Evolutionary conservation across 1,140 invertebrate genomes (phyloP), one percentile per base, ranked within the genome.

Genomic region (Eupeodes corollae): DNA sequence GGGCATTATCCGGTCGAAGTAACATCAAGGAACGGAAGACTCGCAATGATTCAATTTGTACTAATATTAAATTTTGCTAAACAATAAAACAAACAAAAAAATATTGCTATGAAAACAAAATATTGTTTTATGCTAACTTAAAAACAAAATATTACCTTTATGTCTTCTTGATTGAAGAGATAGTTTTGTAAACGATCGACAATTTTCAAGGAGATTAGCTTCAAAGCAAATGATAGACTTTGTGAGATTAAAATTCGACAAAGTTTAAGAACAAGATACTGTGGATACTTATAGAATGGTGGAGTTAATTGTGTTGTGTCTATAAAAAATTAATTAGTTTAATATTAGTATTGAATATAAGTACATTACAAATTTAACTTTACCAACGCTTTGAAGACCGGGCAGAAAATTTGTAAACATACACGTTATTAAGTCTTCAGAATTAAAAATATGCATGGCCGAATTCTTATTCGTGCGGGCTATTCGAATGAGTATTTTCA

Each of bases 401-500:
- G 79, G 80, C 33, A 84, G 50, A 67, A 83, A 85, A 57, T 79
- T 61, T 3, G 59, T 61, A 16, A 79, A 57, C 12, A 86, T 73
- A 18, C 61, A 65, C 1, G 73, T 58, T 33, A 86, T 67, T 3
- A 86, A 68, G 55, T 75, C 60, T 5, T 75, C 71, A 43, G 71
- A 73, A 19, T 72, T 61, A 11, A 76, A 67, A 38, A 87, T 74
- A 58, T 73, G 76, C 9, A 70, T 59, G 5, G 77, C 71, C 41
- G 73, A 74, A 56, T 79, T 74, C n/a, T 69, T 57, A 8, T 79
- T 84, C 60, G 84, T 78, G 62, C 84, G 75, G 2, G 75, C 71
- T 13, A 88, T 65, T 49, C 83, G 73, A 37, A 75, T 82, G 30
- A 88, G 67, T 54, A 85, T 78, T 70, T 87, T 82, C 38, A 88